phyloP scores from a whole-genome alignment of 2,888 invertebrate genomes.

The Anoncus sp. region DNA sequence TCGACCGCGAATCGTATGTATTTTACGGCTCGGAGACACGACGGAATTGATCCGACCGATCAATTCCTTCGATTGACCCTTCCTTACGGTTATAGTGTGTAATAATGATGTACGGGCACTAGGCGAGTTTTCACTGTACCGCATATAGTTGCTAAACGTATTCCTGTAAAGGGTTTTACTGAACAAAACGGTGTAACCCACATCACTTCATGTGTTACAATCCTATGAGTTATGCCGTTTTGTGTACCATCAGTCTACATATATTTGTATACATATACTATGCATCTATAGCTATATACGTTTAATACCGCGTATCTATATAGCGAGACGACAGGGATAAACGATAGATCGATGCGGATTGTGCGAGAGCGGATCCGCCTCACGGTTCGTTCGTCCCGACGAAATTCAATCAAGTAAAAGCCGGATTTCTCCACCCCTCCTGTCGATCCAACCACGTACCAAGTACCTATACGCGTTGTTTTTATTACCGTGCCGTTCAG shows the following conservation, averaged over 20 bases:
- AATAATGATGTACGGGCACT: neutral
- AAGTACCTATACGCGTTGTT: slow-evolving; percentile 43
- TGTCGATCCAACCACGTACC: slow-evolving; percentile 30
- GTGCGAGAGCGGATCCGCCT: slow-evolving; percentile 39
- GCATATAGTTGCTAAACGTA: neutral
- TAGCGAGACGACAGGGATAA: slow-evolving; percentile 3
- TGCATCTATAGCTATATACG: too few species aligned
- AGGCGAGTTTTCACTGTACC: neutral
- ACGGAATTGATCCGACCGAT: too few species aligned
- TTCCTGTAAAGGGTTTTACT: too few species aligned
- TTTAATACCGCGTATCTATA: slow-evolving; percentile 2
- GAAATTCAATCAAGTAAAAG: slow-evolving; percentile 66
- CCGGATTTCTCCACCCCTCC: slow-evolving; percentile 14
- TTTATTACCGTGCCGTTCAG: slow-evolving; percentile 52
- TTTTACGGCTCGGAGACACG: too few species aligned
- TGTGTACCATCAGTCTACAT: too few species aligned
- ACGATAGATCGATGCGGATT: slow-evolving; percentile 51
- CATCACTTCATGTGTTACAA: neutral
- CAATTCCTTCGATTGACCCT: too few species aligned
- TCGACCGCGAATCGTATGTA: too few species aligned
- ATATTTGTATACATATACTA: too few species aligned
- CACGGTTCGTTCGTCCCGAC: slow-evolving; percentile 48
- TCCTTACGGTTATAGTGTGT: too few species aligned
- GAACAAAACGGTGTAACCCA: neutral
- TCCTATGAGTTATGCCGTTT: too few species aligned